A percentile compares a stretch with the other conserved stretches of the same genome.
These are phyloP conservation scores for Saguinus oedipus DNA, from an alignment of 2,797 vertebrate genomes.

Conservation along the genomic window DNA sequence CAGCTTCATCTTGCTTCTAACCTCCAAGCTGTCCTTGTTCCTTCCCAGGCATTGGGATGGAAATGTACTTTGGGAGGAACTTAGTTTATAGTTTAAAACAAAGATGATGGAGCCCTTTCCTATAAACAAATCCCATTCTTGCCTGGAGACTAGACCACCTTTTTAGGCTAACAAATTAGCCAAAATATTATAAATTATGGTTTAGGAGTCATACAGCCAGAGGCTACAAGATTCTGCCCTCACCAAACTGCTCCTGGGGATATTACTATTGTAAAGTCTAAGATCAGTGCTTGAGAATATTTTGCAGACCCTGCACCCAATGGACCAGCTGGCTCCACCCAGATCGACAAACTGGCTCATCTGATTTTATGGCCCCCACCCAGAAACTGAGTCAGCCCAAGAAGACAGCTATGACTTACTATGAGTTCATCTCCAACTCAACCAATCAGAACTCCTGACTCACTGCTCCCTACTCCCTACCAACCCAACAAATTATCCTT, in stretches of 20 bases:
- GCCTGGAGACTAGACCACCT: not conserved
- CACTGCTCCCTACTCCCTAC: not conserved
- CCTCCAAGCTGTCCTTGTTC: not conserved
- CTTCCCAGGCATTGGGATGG: not conserved
- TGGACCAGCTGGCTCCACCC: not conserved
- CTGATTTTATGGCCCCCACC: not conserved
- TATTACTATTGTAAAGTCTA: not conserved
- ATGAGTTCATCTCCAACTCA: not conserved
- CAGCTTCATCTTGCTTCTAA: not conserved
- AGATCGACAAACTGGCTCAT: not conserved
- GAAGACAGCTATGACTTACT: not conserved
- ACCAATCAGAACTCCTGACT: not conserved
- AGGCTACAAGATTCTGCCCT: not conserved
- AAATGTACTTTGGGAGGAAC: not conserved
- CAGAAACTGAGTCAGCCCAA: not conserved
- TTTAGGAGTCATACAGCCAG: not conserved
- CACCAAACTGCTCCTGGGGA: not conserved
- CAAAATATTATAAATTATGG: not conserved
- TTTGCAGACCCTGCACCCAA: not conserved
- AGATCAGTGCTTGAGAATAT: not conserved
- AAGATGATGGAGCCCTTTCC: not conserved
- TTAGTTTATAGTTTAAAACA: not conserved
- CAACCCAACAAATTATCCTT: not conserved
- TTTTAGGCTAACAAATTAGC: not conserved
- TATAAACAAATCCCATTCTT: not conserved